Percentiles rank a stretch among this genome's conserved stretches.
These are phyloP conservation scores for Fratercula arctica DNA, from an alignment of 2,797 vertebrate genomes.

Conservation along the genomic window DNA sequence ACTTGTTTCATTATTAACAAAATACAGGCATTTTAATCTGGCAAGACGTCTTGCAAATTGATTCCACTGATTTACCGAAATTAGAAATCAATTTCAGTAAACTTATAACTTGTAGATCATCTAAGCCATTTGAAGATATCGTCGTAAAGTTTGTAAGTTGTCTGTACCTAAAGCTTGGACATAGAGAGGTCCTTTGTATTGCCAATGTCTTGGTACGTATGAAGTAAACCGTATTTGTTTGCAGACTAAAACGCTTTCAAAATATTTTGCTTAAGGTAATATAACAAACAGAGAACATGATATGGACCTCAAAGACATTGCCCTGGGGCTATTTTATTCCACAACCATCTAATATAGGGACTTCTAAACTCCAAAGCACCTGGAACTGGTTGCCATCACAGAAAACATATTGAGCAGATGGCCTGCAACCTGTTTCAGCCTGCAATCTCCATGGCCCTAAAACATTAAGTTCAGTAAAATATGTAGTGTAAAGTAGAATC, in stretches of 20 bases:
- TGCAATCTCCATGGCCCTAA: neutral
- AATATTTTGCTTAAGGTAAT: slow-evolving; percentile 56
- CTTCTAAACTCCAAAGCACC: slow-evolving; percentile 30
- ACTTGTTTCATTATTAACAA: neutral
- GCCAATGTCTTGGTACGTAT: neutral
- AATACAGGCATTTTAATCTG: neutral
- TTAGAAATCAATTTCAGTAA: neutral
- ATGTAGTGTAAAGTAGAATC: slow-evolving; percentile 9
- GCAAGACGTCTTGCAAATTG: neutral
- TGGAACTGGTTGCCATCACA: slow-evolving; percentile 36
- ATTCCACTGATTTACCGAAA: neutral
- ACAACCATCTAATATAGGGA: neutral
- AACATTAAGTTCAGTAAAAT: slow-evolving; percentile 61
- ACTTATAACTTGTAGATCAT: neutral
- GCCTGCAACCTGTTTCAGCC: slow-evolving; percentile 48
- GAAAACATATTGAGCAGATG: slow-evolving; percentile 62
- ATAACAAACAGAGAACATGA: slow-evolving; percentile 32
- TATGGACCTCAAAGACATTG: slow-evolving; percentile 13
- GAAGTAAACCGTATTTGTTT: slow-evolving; percentile 30
- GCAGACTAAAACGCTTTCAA: slow-evolving; percentile 14
- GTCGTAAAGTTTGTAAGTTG: neutral
- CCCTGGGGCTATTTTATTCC: slow-evolving; percentile 41
- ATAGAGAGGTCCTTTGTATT: neutral
- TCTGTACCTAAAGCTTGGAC: neutral
- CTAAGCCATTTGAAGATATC: neutral